These are phyloP conservation scores for Clistopyga incitator DNA, from an alignment of 2,888 invertebrate genomes.

Conservation along the genomic window DNA sequence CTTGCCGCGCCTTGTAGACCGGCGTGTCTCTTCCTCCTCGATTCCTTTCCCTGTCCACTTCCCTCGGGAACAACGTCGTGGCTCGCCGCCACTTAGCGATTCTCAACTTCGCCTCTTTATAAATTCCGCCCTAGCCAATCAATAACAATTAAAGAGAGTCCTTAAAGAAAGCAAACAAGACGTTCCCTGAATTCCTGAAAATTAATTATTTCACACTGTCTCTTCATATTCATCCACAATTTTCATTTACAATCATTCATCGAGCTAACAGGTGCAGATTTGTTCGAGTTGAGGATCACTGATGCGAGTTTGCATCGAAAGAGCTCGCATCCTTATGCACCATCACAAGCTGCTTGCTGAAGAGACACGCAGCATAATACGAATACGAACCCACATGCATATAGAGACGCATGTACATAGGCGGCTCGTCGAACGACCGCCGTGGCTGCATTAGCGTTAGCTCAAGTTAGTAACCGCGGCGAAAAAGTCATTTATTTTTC, in stretches of 20 bases:
- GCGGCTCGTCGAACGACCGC: slow-evolving; percentile 71
- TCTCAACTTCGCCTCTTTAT: slow-evolving; percentile 69
- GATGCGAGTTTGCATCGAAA: slow-evolving; percentile 60
- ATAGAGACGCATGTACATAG: slow-evolving; percentile 35
- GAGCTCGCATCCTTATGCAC: slow-evolving; percentile 58
- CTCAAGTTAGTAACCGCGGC: slow-evolving; percentile 59
- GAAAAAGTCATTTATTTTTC: slow-evolving; percentile 65
- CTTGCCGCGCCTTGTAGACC: slow-evolving; percentile 77
- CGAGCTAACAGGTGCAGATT: neutral
- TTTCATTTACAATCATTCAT: neutral
- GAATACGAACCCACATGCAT: slow-evolving; percentile 47
- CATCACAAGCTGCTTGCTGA: slow-evolving; percentile 56
- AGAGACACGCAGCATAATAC: slow-evolving; percentile 58
- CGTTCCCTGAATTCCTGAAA: neutral
- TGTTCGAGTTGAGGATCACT: slow-evolving; percentile 63
- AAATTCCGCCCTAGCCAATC: neutral
- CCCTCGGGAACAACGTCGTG: slow-evolving; percentile 75
- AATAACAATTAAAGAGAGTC: neutral
- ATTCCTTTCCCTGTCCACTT: slow-evolving; percentile 75
- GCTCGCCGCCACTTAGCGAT: slow-evolving; percentile 70
- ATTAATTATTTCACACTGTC: too few relatives aligned
- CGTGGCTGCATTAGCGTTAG: slow-evolving; percentile 72
- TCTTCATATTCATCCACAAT: neutral
- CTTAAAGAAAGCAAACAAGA: neutral
- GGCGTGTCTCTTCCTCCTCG: slow-evolving; percentile 73